A percentile compares a stretch with the other conserved stretches of the same genome.
phyloP scores from a whole-genome alignment of 2,113 vertebrate species.

The Caloenas nicobarica region DNA sequence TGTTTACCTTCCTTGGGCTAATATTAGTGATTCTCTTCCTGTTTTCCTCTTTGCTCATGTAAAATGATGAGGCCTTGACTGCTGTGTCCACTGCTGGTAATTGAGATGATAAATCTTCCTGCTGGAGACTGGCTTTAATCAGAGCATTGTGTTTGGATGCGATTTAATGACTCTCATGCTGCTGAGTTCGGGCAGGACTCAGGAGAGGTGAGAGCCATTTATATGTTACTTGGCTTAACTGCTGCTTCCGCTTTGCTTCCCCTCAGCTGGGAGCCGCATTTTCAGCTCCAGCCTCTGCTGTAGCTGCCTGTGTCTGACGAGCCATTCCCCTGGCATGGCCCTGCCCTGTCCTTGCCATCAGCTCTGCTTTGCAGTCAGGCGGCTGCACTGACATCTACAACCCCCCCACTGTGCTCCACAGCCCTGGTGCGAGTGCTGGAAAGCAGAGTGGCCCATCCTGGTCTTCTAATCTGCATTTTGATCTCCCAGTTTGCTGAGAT shows the following conservation, averaged over 20 bases:
- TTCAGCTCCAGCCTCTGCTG: not conserved
- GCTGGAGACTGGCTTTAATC: slow-evolving; percentile 74
- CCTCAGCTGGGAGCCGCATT: not conserved
- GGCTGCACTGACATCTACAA: not conserved
- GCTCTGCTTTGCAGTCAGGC: not conserved
- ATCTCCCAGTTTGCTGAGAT: not conserved
- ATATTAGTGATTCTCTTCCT: slow-evolving; percentile 71
- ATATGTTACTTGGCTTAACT: slow-evolving; percentile 32
- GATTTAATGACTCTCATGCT: slow-evolving; percentile 69
- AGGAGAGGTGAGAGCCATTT: slow-evolving; percentile 45
- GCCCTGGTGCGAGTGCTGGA: rapidly evolving
- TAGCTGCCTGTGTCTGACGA: not conserved
- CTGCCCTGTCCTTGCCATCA: not conserved
- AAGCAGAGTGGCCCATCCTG: not conserved
- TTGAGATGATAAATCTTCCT: slow-evolving; percentile 82
- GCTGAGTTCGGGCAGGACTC: slow-evolving; percentile 22
- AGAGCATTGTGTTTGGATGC: slow-evolving; percentile 69
- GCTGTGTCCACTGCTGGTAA: slow-evolving; percentile 73
- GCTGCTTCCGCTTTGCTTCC: slow-evolving; percentile 9
- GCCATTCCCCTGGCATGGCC: not conserved
- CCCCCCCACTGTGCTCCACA: not conserved
- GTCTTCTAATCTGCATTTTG: not conserved
- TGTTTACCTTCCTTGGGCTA: slow-evolving; percentile 71
- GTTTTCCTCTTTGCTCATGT: slow-evolving; percentile 66
- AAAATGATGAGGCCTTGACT: slow-evolving; percentile 67